Percentiles rank a stretch among this genome's conserved stretches.
Conservation (phyloP, 2,797 vertebrate genomes). For the Tokudaia tokunoshimensis region DNA sequence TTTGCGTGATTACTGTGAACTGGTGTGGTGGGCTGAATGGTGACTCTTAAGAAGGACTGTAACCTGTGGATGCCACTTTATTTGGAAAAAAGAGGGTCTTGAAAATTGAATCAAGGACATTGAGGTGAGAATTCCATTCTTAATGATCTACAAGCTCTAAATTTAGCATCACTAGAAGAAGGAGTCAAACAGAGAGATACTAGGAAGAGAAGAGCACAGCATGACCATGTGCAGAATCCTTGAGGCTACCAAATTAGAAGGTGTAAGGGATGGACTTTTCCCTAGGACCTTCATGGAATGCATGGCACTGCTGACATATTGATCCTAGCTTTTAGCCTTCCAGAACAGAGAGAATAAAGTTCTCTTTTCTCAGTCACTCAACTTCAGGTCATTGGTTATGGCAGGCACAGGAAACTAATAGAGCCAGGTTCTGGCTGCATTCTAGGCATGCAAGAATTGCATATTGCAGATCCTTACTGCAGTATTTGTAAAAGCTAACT, state of each 20-base stretch:
- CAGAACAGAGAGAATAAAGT: not conserved
- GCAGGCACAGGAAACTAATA: not conserved
- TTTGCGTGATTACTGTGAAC: not conserved
- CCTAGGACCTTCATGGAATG: not conserved
- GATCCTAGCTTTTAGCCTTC: not conserved
- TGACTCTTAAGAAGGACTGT: not conserved
- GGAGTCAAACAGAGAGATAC: not conserved
- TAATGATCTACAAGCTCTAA: not conserved
- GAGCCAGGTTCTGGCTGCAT: not conserved
- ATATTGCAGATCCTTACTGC: not conserved
- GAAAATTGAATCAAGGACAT: not conserved
- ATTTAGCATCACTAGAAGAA: not conserved
- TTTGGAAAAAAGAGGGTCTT: not conserved
- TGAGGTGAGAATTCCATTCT: not conserved
- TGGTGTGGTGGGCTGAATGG: not conserved
- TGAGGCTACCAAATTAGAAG: not conserved
- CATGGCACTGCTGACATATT: not conserved
- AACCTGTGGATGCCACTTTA: not conserved
- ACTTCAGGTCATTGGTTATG: not conserved
- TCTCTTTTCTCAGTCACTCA: not conserved
- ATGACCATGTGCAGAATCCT: not conserved
- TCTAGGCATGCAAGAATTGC: not conserved
- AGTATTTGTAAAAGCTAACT: not conserved
- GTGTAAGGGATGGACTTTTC: not conserved
- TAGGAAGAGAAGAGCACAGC: not conserved